phyloP scores from a whole-genome alignment of 2,888 invertebrate species.

The Folsomia manolachei region DNA sequence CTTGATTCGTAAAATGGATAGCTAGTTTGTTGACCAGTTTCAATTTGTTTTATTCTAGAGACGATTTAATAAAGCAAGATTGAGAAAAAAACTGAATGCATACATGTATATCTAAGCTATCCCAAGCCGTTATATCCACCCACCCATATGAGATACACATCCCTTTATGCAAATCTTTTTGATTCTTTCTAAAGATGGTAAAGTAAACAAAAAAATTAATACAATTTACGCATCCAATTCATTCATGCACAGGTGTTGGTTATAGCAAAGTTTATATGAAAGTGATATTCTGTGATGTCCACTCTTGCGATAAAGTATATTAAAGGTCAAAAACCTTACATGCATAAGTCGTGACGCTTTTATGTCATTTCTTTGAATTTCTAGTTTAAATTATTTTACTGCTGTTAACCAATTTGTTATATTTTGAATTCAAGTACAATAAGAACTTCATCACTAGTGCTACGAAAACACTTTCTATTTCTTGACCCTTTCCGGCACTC shows the following conservation, averaged over 20 bases:
- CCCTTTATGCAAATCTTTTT: background rate
- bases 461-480: background rate
- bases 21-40: no score
- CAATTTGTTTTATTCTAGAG: no score
- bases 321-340: background rate
- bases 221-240: no score
- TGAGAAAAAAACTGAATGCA: no score
- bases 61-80: no score
- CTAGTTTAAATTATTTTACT: background rate
- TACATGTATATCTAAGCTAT: no score
- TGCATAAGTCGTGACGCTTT: no score
- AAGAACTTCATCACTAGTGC: background rate
- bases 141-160: background rate
- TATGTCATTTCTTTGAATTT: no score
- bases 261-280: no score
- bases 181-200: background rate
- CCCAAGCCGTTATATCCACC: background rate
- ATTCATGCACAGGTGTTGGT: background rate
- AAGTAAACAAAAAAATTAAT: background rate
- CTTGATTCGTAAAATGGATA: no score
- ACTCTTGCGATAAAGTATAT: background rate
- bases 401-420: background rate
- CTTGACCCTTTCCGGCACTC: no score
- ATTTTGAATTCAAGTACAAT: background rate
- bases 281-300: background rate